phyloP scores from a whole-genome alignment of 2,113 vertebrate genomes.

The Micronycteris hirsuta region DNA sequence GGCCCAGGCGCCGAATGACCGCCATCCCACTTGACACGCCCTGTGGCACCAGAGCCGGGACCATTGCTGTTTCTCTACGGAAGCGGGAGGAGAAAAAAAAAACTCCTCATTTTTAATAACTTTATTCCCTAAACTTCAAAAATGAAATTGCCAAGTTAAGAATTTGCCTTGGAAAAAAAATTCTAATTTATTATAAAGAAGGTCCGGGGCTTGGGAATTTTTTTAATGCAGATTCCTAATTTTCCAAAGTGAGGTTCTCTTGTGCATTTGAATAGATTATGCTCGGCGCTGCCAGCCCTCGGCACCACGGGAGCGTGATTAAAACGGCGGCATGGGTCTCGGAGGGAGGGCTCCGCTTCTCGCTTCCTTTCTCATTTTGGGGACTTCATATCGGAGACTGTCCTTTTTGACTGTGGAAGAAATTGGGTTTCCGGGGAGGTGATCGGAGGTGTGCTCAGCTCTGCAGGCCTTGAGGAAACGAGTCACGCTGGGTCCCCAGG shows the following conservation, averaged over 20 bases:
- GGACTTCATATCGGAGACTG: conserved; percentile 15
- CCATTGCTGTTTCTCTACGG: not conserved
- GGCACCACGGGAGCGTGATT: conserved; percentile 63
- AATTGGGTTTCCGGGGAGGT: conserved; percentile 21
- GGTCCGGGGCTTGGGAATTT: conserved; percentile 64
- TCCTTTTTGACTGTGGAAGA: conserved; percentile 5
- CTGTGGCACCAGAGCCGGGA: not conserved
- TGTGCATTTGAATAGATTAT: conserved; percentile 57
- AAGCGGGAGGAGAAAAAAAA: not conserved
- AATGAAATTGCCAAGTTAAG: conserved; percentile 62
- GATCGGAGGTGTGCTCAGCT: not conserved
- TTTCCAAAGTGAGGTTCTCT: conserved; percentile 70
- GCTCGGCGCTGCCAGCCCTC: not conserved
- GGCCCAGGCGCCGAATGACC: not conserved
- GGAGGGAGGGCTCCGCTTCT: conserved; percentile 55
- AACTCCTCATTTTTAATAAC: conserved; percentile 56
- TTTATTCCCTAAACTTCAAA: conserved; percentile 71
- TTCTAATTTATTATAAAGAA: conserved; percentile 67
- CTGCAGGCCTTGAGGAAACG: not conserved
- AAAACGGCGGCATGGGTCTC: conserved; percentile 47
- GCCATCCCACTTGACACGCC: not conserved
- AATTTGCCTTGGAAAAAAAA: conserved; percentile 28
- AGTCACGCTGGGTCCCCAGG: not conserved
- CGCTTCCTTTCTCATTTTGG: conserved; percentile 56
- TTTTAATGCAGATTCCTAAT: conserved; percentile 68